Evolutionary conservation across 2,888 invertebrate species (phyloP).

Genomic region (Pandemis cinnamomeana): DNA sequence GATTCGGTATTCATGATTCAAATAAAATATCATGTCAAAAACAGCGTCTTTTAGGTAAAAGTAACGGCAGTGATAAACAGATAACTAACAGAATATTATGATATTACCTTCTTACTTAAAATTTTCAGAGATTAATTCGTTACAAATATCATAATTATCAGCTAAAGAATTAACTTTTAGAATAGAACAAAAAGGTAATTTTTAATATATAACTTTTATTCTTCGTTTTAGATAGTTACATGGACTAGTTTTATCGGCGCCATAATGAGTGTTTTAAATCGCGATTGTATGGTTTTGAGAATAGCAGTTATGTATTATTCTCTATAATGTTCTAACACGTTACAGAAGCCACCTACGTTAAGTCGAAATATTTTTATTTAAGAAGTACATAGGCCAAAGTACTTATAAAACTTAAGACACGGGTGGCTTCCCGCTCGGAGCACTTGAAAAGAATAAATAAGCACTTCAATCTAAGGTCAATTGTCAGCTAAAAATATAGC

Average conservation of each 20-base stretch:
- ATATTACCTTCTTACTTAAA: neutral
- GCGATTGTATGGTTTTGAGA: no score
- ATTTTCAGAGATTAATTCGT: no score
- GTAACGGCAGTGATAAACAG: neutral
- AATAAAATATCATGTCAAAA: neutral
- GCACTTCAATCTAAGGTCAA: neutral
- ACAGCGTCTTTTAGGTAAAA: neutral
- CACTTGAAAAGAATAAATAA: neutral
- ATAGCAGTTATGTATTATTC: no score
- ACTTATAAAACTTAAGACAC: neutral
- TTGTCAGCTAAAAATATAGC: neutral
- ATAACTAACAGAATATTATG: neutral
- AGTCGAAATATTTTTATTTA: neutral
- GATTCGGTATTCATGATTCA: no score
- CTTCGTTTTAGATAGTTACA: no score
- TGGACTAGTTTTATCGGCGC: no score
- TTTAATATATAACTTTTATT: no score
- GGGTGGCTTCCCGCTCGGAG: neutral
- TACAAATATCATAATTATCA: neutral
- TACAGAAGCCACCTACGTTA: neutral
- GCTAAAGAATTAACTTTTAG: neutral
- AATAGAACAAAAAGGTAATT: neutral
- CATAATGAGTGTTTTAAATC: no score
- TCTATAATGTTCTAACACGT: neutral
- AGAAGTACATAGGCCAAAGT: neutral